Percentiles rank a stretch among this genome's conserved stretches.
phyloP scores from a whole-genome alignment of 2,888 invertebrate genomes.

The Keiferia lycopersicella region DNA sequence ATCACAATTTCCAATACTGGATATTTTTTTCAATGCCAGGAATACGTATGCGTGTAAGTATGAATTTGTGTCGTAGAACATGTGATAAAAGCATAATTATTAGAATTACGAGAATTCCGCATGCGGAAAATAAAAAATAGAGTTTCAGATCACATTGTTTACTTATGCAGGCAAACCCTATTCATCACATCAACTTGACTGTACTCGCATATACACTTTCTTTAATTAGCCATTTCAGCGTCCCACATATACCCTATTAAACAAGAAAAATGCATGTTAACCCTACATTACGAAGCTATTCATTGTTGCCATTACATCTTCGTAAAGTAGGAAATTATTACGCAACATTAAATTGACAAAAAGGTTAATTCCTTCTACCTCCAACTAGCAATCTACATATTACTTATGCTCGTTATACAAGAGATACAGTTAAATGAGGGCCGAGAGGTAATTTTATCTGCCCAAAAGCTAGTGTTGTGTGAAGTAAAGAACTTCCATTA shows the following conservation, averaged over 20 bases:
- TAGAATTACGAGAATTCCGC: too few relatives aligned
- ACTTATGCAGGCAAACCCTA: too few relatives aligned
- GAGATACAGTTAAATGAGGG: slow-evolving; percentile 13
- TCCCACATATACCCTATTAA: neutral
- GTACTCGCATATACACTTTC: too few relatives aligned
- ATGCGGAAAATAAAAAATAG: too few relatives aligned
- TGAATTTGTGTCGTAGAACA: too few relatives aligned
- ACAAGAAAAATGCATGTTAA: neutral
- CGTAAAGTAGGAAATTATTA: slow-evolving; percentile 13
- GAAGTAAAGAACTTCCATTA: neutral
- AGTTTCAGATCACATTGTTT: too few relatives aligned
- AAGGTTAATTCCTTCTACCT: slow-evolving; percentile 13
- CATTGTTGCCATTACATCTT: slow-evolving; percentile 8
- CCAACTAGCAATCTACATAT: slow-evolving; percentile 12
- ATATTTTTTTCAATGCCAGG: too few relatives aligned
- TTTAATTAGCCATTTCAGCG: too few relatives aligned
- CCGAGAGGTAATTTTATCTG: slow-evolving; percentile 6
- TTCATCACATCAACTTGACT: too few relatives aligned
- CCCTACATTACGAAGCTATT: neutral
- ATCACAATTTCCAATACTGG: too few relatives aligned
- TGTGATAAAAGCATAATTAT: too few relatives aligned
- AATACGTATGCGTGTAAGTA: too few relatives aligned
- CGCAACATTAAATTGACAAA: slow-evolving; percentile 13
- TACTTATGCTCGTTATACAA: slow-evolving; percentile 16
- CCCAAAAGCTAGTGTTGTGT: neutral